Evolutionary conservation across 1,140 invertebrate species (phyloP).

Genomic region (Zaprionus vittiger): DNA sequence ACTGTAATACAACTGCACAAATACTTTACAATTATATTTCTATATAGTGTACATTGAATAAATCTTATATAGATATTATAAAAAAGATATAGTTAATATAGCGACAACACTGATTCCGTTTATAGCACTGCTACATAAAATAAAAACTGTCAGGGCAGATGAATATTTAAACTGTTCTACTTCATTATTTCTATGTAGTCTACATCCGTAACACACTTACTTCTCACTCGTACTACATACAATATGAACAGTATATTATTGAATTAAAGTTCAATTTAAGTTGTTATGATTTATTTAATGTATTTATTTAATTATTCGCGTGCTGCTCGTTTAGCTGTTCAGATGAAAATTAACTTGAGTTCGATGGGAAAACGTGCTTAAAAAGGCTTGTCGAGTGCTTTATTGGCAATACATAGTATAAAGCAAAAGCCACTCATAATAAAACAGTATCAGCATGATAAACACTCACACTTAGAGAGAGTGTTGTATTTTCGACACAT

Average conservation of each 20-base stretch:
- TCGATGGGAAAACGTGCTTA: not conserved
- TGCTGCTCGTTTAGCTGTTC: constrained; percentile 4
- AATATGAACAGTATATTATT: not conserved
- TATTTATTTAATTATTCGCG: not conserved
- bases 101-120: too few species aligned
- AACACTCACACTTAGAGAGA: constrained; percentile 5
- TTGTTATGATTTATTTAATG: not conserved
- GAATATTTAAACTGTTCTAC: too few species aligned
- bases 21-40: too few species aligned
- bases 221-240: constrained; percentile 22
- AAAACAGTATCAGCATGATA: constrained; percentile 21
- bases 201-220: constrained; percentile 1
- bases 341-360: constrained; percentile 1
- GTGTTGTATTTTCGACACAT: constrained; percentile 32
- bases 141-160: too few species aligned
- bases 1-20: too few species aligned
- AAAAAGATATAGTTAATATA: too few species aligned
- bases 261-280: not conserved
- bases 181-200: too few species aligned
- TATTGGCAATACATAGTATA: not conserved
- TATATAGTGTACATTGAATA: too few species aligned
- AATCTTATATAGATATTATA: too few species aligned
- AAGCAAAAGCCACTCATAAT: constrained; percentile 28
- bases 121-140: too few species aligned
- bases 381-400: constrained; percentile 12